Conservation (phyloP, 1,140 invertebrate species). For the Chrysopa pallens region DNA sequence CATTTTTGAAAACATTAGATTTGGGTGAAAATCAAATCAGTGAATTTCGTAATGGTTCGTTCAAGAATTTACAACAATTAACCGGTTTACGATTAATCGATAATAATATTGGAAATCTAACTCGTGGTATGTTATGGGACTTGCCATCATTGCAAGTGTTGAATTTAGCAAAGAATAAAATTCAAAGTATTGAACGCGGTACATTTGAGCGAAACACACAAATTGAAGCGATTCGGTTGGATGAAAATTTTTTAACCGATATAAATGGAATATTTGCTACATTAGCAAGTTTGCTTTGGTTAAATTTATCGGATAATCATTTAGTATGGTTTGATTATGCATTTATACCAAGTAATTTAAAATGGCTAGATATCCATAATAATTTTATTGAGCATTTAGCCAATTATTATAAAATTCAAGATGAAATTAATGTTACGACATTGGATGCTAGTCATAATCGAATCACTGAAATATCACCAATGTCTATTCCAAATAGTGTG, state of each 20-base stretch:
- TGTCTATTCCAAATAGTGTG: constrained; percentile 75
- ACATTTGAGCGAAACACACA: constrained; percentile 62
- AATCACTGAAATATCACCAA: constrained; percentile 55
- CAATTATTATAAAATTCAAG: constrained; percentile 70
- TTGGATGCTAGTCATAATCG: constrained; percentile 76
- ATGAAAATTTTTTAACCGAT: constrained; percentile 70
- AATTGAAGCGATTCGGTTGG: constrained; percentile 67
- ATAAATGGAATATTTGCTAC: constrained; percentile 74
- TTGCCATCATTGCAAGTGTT: constrained; percentile 64
- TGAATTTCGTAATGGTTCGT: constrained; percentile 61
- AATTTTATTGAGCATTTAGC: constrained; percentile 72
- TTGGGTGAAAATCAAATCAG: constrained; percentile 73
- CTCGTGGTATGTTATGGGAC: constrained; percentile 69
- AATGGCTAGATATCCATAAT: constrained; percentile 78
- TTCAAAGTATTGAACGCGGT: constrained; percentile 61
- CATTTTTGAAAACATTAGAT: constrained; percentile 70
- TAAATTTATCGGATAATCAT: constrained; percentile 83
- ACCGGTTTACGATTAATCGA: constrained; percentile 70
- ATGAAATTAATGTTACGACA: constrained; percentile 61
- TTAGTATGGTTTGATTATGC: constrained; percentile 82
- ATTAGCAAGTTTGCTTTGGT: constrained; percentile 58
- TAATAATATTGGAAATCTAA: constrained; percentile 72
- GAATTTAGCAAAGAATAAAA: constrained; percentile 74
- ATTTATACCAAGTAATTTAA: constrained; percentile 67
- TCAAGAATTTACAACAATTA: constrained; percentile 64